A percentile compares a stretch with the other conserved stretches of the same genome.
These are phyloP conservation scores for Lordiphosa andalusiaca DNA, from an alignment of 2,888 invertebrate genomes.

Conservation along the genomic window DNA sequence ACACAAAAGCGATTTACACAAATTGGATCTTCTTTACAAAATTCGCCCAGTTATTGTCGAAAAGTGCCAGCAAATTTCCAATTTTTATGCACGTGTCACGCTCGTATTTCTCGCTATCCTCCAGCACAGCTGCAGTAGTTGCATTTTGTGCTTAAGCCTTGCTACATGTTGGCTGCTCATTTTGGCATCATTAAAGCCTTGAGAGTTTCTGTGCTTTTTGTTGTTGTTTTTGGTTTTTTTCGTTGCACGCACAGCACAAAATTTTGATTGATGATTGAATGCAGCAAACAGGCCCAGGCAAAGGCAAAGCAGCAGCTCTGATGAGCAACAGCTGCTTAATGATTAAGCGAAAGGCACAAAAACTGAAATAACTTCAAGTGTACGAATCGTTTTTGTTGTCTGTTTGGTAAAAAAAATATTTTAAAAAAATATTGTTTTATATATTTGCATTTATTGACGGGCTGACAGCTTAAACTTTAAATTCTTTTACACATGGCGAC, in stretches of 20 bases:
- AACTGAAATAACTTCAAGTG: background rate
- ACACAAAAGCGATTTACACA: too few species aligned
- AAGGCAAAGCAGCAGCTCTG: constrained; percentile 20
- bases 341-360: constrained; percentile 48
- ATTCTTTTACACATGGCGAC: background rate
- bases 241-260: constrained; percentile 66
- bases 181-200: constrained; percentile 55
- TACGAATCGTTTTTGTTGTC: too few species aligned
- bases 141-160: constrained; percentile 14
- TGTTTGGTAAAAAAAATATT: too few species aligned
- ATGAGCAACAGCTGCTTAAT: constrained; percentile 66
- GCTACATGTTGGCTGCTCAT: constrained; percentile 36
- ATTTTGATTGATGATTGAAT: constrained; percentile 74
- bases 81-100: constrained; percentile 5
- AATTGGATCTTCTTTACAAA: too few species aligned
- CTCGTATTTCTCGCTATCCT: background rate
- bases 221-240: constrained; percentile 15
- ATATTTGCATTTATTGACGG: too few species aligned
- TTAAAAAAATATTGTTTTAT: too few species aligned
- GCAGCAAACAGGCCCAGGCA: constrained; percentile 34
- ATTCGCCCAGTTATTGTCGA: too few species aligned
- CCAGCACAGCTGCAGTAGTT: constrained; percentile 11
- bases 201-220: constrained; percentile 14
- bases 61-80: too few species aligned
- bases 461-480: too few species aligned